These are phyloP conservation scores for Tragelaphus imberbis DNA, from an alignment of 2,113 vertebrate species.

Conservation along the genomic window DNA sequence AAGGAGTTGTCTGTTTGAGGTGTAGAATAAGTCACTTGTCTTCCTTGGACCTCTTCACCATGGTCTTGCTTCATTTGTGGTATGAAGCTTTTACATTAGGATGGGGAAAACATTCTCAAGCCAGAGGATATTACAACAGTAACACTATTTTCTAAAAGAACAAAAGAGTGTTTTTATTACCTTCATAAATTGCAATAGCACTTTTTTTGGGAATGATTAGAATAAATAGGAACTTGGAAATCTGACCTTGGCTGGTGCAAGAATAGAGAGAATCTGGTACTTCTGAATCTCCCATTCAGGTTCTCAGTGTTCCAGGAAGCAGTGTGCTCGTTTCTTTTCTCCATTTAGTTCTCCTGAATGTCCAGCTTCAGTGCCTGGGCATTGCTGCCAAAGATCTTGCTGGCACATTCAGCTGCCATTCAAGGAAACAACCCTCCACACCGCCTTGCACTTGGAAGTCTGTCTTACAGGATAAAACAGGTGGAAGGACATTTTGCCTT, in stretches of 20 bases:
- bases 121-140: not conserved
- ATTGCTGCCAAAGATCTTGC: slow-evolving; percentile 34
- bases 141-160: not conserved
- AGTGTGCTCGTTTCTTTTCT: slow-evolving; percentile 56
- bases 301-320: slow-evolving; percentile 59
- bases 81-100: not conserved
- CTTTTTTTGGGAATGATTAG: not conserved
- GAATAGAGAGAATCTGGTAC: slow-evolving; percentile 51
- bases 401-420: slow-evolving; percentile 50
- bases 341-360: slow-evolving; percentile 60
- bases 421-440: not conserved
- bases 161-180: not conserved
- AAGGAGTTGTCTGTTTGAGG: not conserved
- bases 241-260: slow-evolving; percentile 40
- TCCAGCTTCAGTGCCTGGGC: slow-evolving; percentile 28
- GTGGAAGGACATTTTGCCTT: slow-evolving; percentile 32
- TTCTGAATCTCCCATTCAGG: slow-evolving; percentile 54
- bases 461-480: slow-evolving; percentile 59
- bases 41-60: not conserved
- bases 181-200: not conserved
- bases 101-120: not conserved
- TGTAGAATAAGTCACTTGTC: not conserved
- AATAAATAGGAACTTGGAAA: slow-evolving; percentile 31
- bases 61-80: not conserved
- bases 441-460: not conserved